Conservation (phyloP, 2,888 invertebrate genomes). For the Lithophane semibrunnea region DNA sequence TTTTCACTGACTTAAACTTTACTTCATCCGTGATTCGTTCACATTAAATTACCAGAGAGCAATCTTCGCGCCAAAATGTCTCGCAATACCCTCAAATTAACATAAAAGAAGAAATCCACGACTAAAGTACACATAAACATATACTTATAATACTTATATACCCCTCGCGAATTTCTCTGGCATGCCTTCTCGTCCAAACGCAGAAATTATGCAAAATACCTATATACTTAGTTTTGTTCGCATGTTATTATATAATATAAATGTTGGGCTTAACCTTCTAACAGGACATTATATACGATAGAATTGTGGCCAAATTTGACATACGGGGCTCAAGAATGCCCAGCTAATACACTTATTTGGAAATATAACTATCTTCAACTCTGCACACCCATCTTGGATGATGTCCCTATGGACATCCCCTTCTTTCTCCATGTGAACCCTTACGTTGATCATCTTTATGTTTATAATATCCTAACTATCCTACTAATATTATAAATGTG, state of each 20-base stretch:
- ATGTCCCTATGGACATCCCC: not conserved
- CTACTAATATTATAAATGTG: too few species aligned
- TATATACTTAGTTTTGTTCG: constrained; percentile 12
- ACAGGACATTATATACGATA: constrained; percentile 43
- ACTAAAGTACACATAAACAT: not conserved
- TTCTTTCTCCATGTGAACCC: not conserved
- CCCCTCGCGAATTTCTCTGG: constrained; percentile 52
- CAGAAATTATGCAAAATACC: constrained; percentile 57
- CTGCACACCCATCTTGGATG: not conserved
- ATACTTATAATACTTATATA: not conserved
- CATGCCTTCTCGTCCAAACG: constrained; percentile 44
- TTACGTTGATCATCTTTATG: not conserved
- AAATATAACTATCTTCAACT: not conserved
- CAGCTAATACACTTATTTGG: not conserved
- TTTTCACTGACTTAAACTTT: not conserved
- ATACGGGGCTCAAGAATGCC: constrained; percentile 18
- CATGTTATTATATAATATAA: constrained; percentile 58
- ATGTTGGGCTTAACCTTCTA: constrained; percentile 48
- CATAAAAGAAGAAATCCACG: constrained; percentile 25
- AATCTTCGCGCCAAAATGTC: constrained; percentile 17
- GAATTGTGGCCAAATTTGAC: constrained; percentile 32
- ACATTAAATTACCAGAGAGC: not conserved
- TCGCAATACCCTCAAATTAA: constrained; percentile 31
- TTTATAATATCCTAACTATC: too few species aligned
- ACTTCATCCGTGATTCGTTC: not conserved